Conservation (phyloP, 2,113 vertebrate species). For the Calyptommatus sinebrachiatus region DNA sequence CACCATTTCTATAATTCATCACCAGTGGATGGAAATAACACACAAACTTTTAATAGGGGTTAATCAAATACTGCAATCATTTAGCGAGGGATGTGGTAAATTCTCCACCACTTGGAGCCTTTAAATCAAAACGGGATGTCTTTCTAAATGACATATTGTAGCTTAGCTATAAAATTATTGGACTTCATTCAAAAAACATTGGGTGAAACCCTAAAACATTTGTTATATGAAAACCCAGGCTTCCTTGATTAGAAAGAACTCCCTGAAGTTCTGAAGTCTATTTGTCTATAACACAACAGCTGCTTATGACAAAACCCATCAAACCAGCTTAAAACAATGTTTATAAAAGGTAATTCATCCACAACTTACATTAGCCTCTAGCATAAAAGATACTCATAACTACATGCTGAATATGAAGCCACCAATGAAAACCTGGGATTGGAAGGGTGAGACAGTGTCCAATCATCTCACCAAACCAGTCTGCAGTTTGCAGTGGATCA, state of each 20-base stretch:
- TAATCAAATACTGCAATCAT: slow-evolving; percentile 1
- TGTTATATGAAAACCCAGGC: slow-evolving; percentile 29
- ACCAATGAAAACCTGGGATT: no score
- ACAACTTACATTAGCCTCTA: not conserved
- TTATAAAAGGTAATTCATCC: not conserved
- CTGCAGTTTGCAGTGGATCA: no score
- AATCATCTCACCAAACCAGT: no score
- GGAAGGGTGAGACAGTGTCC: no score
- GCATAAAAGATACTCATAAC: not conserved
- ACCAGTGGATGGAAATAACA: not conserved
- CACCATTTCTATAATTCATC: not conserved
- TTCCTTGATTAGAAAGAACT: not conserved
- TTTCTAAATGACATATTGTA: slow-evolving; percentile 25
- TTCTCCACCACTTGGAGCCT: slow-evolving; percentile 8
- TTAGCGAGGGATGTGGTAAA: not conserved
- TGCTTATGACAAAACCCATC: not conserved
- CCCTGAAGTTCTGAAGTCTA: not conserved
- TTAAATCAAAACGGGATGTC: slow-evolving; percentile 23
- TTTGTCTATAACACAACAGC: not conserved
- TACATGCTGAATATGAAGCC: not conserved
- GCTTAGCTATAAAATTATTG: slow-evolving; percentile 29
- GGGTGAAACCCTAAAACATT: slow-evolving; percentile 35
- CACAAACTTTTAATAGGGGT: not conserved
- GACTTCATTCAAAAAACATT: slow-evolving; percentile 31
- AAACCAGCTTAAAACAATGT: not conserved